phyloP scores from a whole-genome alignment of 2,888 invertebrate genomes.

The Cryptosula pallasiana region DNA sequence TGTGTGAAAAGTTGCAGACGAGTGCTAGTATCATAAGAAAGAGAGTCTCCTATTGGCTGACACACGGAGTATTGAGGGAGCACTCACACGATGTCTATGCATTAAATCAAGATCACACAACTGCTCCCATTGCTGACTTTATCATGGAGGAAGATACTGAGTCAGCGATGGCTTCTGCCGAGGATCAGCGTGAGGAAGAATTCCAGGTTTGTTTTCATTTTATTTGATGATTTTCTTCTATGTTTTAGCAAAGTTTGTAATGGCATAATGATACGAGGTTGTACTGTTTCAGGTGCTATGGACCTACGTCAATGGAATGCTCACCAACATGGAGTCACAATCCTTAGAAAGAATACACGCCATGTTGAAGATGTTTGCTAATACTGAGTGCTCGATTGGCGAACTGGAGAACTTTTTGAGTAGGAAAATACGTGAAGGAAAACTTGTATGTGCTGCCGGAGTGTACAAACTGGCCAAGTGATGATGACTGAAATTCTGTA shows the following conservation, averaged over 20 bases:
- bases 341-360: slow-evolving; percentile 88
- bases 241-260: too few relatives aligned
- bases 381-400: slow-evolving; percentile 78
- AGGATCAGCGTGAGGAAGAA: slow-evolving; percentile 89
- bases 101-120: slow-evolving; percentile 50
- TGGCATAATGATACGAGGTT: slow-evolving; percentile 28
- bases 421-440: slow-evolving; percentile 84
- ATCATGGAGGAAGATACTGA: slow-evolving; percentile 83
- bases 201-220: slow-evolving; percentile 60
- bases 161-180: slow-evolving; percentile 88
- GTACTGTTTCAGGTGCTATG: slow-evolving; percentile 67
- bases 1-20: slow-evolving; percentile 79
- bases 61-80: slow-evolving; percentile 80
- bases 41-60: slow-evolving; percentile 88
- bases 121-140: slow-evolving; percentile 53
- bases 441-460: slow-evolving; percentile 76
- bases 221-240: too few relatives aligned
- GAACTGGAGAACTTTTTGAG: slow-evolving; percentile 85
- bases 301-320: slow-evolving; percentile 95
- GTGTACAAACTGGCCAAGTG: slow-evolving; percentile 74
- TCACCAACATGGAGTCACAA: slow-evolving; percentile 86
- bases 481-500: too few relatives aligned
- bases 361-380: slow-evolving; percentile 93
- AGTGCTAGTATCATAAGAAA: slow-evolving; percentile 76
- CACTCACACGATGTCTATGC: slow-evolving; percentile 67